Evolutionary conservation across 2,113 vertebrate species (phyloP), one percentile per base, ranked within the genome.

Genomic region (Saimiri boliviensis): DNA sequence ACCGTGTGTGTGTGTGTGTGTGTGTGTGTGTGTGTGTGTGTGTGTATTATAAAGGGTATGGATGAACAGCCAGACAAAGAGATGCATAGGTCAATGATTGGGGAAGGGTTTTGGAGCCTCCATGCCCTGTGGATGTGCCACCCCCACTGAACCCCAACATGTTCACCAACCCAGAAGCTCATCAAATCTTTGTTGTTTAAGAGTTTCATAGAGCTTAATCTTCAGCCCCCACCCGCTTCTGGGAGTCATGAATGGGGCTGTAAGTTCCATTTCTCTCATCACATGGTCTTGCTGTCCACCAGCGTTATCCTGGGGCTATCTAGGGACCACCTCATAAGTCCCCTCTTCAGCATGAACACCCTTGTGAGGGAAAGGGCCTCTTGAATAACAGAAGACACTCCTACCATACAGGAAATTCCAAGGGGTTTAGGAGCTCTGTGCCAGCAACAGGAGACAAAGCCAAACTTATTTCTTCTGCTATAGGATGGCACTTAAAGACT

Each of bases 121-220:
- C 81, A 58, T 20, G 37, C 1, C 56, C 27, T 84, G 25, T 32
- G 54, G 40, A 25, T 16, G 2, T 25, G 20, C 30, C 30, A 14
- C 12, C 32, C 42, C 47, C 13, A 11, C 83, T n/a, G 12, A 7
- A 0, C 60, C 21, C 32, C 10, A 11, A 9, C 21, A 21, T 0
- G 4, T 35, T 10, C 42, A n/a, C 8, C 6, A 68, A 10, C 30
- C 42, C 11, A 35, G 58, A 63, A 32, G 30, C 60, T 66, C 19
- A 23, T 12, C 10, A 8, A n/a, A 30, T 23, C 27, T 35, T 3
- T 1, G 1, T 8, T 13, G 40, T 13, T 47, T 17, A 47, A 60
- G 76, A 49, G 30, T 19, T 79, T 27, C 8, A 25, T 8, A n/a
- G 42, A 68, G 30, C 6, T 35, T 40, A 56, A 45, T 32, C 30